Evolutionary conservation across 2,113 vertebrate genomes (phyloP), one percentile per base, ranked within the genome.

Genomic region (Chauna torquata): DNA sequence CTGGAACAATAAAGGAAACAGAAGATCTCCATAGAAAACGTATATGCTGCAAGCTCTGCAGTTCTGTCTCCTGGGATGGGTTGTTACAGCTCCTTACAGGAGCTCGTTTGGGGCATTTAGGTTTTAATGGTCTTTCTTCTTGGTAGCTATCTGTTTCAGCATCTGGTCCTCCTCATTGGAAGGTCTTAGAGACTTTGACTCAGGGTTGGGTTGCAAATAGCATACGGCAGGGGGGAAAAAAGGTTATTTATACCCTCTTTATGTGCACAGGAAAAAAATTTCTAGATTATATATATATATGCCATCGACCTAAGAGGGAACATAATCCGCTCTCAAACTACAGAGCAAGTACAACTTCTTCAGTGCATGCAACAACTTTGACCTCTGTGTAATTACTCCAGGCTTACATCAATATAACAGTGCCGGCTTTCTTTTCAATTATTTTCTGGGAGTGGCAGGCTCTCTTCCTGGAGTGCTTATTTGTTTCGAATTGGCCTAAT

Each of bases 401-500:
- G 71, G 86, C n/a, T 93, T 83, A 52, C 88, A 86, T 68, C 92
- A 66, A 58, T 80, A 7, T 86, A 96, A 81, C 82, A 78, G 94
- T 30, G 69, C 91, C 4, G n/a, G 5, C 4, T 90, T 94, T 80
- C 92, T 69, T 83, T 82, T 65, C 92, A 93, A 24, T 93, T 92
- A 90, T 86, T 90, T 90, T 70, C 88, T 59, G 92, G 68, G 95
- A 94, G 96, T 77, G 94, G 88, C 86, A 86, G 34, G 38, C 55
- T 88, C 50, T 82, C 72, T 92, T 74, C 88, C 82, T 38, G 54
- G 66, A 80, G 45, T 1, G 66, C 78, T 88, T 86, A 86, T 82
- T 96, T 94, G 69, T 75, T 94, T 86, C 59, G 36, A 93, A 94
- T 81, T 81, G 90, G 71, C 69, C 83, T 92, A 82, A 86, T 93